Percentiles rank a stretch among this genome's conserved stretches.
Evolutionary conservation across 2,113 vertebrate genomes (phyloP).

Genomic region (Sterna hirundo): DNA sequence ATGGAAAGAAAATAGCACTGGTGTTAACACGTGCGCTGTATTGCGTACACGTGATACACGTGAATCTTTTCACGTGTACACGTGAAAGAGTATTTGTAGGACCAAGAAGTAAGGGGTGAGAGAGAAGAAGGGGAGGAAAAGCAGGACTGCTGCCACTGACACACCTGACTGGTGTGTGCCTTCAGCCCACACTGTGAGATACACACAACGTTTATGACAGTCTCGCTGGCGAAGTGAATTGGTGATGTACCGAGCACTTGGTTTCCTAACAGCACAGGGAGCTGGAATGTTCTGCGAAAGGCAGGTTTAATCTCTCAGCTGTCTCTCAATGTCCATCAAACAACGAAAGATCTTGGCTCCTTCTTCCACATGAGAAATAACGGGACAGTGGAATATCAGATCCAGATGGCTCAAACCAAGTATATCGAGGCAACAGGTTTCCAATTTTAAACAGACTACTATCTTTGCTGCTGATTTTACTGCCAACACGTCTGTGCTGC

Average conservation of each 20-base stretch:
- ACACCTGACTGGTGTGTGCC: not conserved
- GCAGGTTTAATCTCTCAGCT: constrained; percentile 60
- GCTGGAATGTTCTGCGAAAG: constrained; percentile 26
- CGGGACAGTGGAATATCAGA: not conserved
- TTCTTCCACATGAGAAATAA: not conserved
- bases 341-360: constrained; percentile 41
- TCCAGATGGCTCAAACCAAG: constrained; percentile 29
- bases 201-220: not conserved
- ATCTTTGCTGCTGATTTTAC: not conserved
- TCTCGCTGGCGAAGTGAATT: not conserved
- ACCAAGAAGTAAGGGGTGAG: not conserved
- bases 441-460: constrained; percentile 50
- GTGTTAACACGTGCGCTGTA: not conserved
- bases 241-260: not conserved
- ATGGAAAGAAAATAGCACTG: not conserved
- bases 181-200: not conserved
- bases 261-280: constrained; percentile 14
- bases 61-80: too few species aligned
- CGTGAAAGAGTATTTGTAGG: not conserved
- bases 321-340: constrained; percentile 56
- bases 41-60: too few species aligned
- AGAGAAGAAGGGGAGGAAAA: not conserved
- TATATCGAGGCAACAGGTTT: constrained; percentile 25
- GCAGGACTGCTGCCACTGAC: not conserved
- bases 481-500: not conserved